phyloP scores from a whole-genome alignment of 2,113 vertebrate genomes.

The Hemiprocne comata region DNA sequence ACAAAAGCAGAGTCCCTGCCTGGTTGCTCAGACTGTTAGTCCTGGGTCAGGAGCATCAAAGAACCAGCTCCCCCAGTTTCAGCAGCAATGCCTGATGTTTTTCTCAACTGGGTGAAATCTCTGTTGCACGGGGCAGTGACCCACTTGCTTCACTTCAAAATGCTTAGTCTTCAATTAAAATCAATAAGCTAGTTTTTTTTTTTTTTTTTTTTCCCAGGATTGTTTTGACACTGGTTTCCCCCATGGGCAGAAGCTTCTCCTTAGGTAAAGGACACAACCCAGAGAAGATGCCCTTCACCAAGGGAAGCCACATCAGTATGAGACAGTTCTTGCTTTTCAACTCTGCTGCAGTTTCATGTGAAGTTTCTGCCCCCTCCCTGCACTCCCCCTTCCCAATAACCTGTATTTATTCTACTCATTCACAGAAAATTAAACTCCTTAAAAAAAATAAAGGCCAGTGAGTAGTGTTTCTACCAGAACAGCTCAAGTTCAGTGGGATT shows the following conservation, averaged over 20 bases:
- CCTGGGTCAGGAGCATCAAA: background rate
- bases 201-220: no score
- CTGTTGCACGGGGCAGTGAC: background rate
- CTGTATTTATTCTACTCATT: background rate
- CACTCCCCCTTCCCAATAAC: background rate
- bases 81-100: background rate
- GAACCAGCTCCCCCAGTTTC: background rate
- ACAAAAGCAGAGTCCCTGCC: background rate
- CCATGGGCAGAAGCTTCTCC: background rate
- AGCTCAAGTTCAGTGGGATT: background rate
- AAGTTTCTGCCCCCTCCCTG: background rate
- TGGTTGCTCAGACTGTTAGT: background rate
- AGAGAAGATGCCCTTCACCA: background rate
- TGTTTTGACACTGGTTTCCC: background rate
- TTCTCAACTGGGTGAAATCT: background rate
- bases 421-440: background rate
- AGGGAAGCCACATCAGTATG: rapidly evolving
- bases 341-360: background rate
- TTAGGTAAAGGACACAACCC: background rate
- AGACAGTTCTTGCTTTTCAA: background rate
- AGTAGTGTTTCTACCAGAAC: background rate
- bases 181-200: rapidly evolving
- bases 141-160: background rate
- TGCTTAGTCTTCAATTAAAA: background rate
- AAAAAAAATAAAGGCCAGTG: background rate